Base-by-base conservation (phyloP, 2,113 vertebrate genomes). In the Scytalopus superciliaris region DNA sequence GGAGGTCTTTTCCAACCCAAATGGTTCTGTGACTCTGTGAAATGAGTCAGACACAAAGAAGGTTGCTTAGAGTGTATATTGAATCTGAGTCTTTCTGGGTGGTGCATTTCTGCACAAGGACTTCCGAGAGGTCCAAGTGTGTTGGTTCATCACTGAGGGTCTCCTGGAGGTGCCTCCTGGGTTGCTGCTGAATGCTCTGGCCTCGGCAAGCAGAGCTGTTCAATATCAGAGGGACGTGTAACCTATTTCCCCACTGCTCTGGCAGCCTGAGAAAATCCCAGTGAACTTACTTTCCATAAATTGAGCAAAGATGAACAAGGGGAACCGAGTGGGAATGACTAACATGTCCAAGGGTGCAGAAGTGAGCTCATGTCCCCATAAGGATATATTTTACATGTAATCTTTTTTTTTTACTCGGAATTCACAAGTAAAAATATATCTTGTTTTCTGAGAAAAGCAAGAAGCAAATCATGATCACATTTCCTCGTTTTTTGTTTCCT, bases 401-500 rank as follows among this genome's bases (percentile, higher is more conserved):
- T 10, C 23, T 53, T 62, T 56, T 40, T 45, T 56, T 37, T 59
- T 85, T 45, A 28, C 44, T 80, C 42, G 35, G 75, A 91, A 96
- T 76, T 21, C 28, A 80, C 75, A 88, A 86, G n/a, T 83, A 90
- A 92, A 89, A 50, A 69, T 53, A 52, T 19, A 45, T 35, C 68
- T 31, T 87, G 55, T 86, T 62, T 83, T 24, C 60, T 80, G 27
- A 85, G 85, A 23, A 89, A 93, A 83, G 27, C 49, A 80, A 93
- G 67, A 59, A 91, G 9, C 4, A 63, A 91, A 84, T 40, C 10
- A 18, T 56, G 59, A 62, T 30, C 52, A n/a, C n/a, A 80, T 55
- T 93, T 94, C 93, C 90, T 83, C 75, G 53, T 96, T 93, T 93
- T 87, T 39, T 35, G 24, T 74, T 91, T 95, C 90, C 82, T 90